Evolutionary conservation across 2,113 vertebrate species (phyloP), one percentile per base, ranked within the genome.

Genomic region (Zapus hudsonius): DNA sequence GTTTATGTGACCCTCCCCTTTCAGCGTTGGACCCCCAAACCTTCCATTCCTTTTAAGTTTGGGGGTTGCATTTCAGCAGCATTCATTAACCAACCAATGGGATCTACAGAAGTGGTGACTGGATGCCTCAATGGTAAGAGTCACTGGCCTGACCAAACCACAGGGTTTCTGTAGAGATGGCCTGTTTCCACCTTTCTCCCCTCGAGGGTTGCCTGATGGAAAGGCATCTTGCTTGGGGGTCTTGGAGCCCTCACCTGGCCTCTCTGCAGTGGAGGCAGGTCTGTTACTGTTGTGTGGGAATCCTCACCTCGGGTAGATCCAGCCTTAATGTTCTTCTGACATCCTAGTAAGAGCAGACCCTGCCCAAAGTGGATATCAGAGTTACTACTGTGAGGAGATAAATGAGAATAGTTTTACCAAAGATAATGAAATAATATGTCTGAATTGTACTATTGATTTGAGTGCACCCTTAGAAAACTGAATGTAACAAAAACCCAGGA

Each of bases 401-500:
- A 75, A 52, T 1, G 1, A 95, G 93, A 95, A 97, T 55, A 90
- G 96, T 97, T 97, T 97, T 98, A 98, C 98, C 98, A 98, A 98
- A 98, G 98, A 98, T 97, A 92, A 97, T 93, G 93, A 97, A 96
- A 93, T 96, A 96, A 94, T 79, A 91, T 86, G 94, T 97, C 97
- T 98, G 96, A 94, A 97, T 97, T 90, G 96, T 79, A 94, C 92
- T 89, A 90, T 97, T 97, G 94, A 96, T 97, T 95, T 94, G 91
- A 97, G 73, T 96, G 89, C 96, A 90, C 96, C 90, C 96, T 96
- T 95, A 97, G 96, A 95, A 95, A 94, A 95, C 76, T 97, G 98
- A 98, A 98, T 98, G 97, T 98, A 97, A 95, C 93, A 80, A 93
- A 96, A 97, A 96, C 95, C 89, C 94, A 97, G 96, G 85, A 93